phyloP scores from a whole-genome alignment of 2,888 invertebrate genomes.

The Cryptophagus acutangulus region DNA sequence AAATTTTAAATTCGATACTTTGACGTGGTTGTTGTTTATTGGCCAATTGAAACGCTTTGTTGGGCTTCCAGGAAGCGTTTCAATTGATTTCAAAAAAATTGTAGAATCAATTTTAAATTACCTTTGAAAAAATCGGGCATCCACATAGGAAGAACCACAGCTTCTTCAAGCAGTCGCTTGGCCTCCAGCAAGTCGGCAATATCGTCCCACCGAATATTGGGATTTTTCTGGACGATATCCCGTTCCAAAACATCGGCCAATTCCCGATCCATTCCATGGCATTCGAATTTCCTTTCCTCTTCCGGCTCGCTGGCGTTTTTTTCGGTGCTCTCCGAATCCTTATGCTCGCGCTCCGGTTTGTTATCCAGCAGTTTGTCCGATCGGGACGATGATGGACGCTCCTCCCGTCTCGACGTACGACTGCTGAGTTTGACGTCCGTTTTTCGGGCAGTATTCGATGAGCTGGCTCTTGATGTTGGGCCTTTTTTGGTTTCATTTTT shows the following conservation, averaged over 20 bases:
- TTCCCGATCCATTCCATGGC: conserved; percentile 77
- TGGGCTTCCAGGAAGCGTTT: no score
- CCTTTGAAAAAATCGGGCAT: conserved; percentile 98
- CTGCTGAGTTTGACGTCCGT: conserved; percentile 31
- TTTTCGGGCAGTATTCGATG: conserved; percentile 39
- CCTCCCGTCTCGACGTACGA: conserved; percentile 41
- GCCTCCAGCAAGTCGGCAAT: conserved; percentile 88
- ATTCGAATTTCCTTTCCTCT: conserved; percentile 82
- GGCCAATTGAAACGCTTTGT: no score
- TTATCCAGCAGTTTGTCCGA: conserved; percentile 43
- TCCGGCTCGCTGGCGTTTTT: conserved; percentile 48
- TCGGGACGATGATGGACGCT: conserved; percentile 43
- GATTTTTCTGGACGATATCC: conserved; percentile 95
- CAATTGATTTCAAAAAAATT: no score
- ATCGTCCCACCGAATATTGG: conserved; percentile 92
- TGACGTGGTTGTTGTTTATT: no score
- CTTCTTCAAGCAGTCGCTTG: conserved; percentile 88
- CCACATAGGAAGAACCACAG: conserved; percentile 94
- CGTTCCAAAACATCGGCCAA: conserved; percentile 85
- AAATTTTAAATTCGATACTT: no score
- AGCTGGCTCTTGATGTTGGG: conserved; percentile 42
- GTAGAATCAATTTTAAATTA: conserved; percentile 25
- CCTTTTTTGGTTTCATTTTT: conserved; percentile 42
- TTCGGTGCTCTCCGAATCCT: conserved; percentile 66
- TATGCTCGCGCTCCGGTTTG: conserved; percentile 48